Evolutionary conservation across 2,113 vertebrate genomes (phyloP).

Genomic region (Acinonyx jubatus): DNA sequence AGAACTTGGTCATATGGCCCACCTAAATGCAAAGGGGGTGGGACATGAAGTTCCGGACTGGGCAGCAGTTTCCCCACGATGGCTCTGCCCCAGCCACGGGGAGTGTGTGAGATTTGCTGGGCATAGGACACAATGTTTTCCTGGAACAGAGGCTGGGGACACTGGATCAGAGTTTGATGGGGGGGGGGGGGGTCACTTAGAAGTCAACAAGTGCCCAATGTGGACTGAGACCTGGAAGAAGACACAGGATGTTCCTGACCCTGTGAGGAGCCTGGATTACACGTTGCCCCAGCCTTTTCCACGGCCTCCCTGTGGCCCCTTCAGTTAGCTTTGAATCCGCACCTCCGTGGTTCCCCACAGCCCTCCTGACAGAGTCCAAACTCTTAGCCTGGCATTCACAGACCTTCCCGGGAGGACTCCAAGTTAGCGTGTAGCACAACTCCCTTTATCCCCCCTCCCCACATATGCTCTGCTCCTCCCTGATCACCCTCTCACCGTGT

Average conservation of each 20-base stretch:
- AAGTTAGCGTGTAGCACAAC: background rate
- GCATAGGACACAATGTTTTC: background rate
- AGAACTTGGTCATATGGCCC: background rate
- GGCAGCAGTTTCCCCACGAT: rapidly evolving
- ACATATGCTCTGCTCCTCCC: background rate
- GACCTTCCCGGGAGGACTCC: background rate
- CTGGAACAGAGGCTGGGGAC: background rate
- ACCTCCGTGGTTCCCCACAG: background rate
- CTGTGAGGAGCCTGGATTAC: background rate
- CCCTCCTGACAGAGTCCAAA: background rate
- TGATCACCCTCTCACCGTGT: background rate
- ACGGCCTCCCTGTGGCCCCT: background rate
- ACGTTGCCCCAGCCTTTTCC: background rate
- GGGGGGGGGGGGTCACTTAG: background rate
- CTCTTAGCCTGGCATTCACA: background rate
- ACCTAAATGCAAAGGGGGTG: no score
- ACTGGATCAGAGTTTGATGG: background rate
- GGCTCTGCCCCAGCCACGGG: background rate
- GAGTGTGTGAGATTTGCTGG: background rate
- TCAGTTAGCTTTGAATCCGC: no score
- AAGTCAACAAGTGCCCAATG: background rate
- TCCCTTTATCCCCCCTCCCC: rapidly evolving
- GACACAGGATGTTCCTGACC: background rate
- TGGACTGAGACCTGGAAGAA: background rate
- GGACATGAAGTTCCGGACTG: background rate